Conservation (phyloP, 2,888 invertebrate species). For the Parelbella ahira region DNA sequence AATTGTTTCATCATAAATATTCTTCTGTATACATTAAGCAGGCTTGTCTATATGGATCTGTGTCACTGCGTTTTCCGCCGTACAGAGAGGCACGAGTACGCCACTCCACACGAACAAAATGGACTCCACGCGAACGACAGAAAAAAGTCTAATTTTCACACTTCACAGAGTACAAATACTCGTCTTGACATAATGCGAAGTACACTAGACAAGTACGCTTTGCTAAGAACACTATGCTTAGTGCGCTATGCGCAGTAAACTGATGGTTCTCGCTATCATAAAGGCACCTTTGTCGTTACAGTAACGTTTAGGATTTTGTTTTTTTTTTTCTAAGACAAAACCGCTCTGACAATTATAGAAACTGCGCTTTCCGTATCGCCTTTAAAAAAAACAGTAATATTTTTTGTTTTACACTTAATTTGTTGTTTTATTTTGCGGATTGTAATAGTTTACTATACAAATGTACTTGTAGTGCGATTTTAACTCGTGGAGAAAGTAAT, state of each 20-base stretch:
- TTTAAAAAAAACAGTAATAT: too few species aligned
- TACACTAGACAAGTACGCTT: too few species aligned
- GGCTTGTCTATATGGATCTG: conserved; percentile 19
- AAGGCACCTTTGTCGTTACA: too few species aligned
- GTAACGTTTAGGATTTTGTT: neutral
- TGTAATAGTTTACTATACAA: too few species aligned
- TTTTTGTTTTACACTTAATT: too few species aligned
- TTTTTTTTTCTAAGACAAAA: neutral
- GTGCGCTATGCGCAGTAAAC: too few species aligned
- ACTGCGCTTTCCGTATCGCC: too few species aligned
- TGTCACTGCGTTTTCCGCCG: conserved; percentile 23
- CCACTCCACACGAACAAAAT: conserved; percentile 15
- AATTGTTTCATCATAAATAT: conserved; percentile 20
- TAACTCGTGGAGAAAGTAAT: too few species aligned
- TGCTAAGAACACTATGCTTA: too few species aligned
- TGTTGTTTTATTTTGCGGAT: too few species aligned
- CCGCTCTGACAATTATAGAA: too few species aligned
- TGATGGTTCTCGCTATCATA: neutral
- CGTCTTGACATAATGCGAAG: conserved; percentile 2
- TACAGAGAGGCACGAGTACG: conserved; percentile 6
- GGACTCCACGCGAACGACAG: conserved; percentile 7
- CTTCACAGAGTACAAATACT: conserved; percentile 13
- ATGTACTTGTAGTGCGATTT: too few species aligned
- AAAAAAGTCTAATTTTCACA: conserved; percentile 19
- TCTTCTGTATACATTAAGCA: conserved; percentile 16